Conservation (phyloP, 2,797 vertebrate genomes). For the Tympanoctomys barrerae region DNA sequence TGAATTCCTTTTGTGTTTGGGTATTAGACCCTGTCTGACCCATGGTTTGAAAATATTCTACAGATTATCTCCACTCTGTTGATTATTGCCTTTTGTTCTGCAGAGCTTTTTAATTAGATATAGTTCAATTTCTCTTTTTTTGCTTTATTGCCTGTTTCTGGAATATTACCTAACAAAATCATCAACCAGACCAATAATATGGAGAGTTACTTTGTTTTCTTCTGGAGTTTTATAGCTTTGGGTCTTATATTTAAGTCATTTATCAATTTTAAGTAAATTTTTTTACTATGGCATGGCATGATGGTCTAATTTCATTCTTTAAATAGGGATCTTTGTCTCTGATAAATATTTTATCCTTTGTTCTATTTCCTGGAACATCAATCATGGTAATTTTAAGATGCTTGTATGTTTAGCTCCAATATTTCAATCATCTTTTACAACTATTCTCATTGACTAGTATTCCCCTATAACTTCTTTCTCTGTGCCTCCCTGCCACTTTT, state of each 20-base stretch:
- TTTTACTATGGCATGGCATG: neutral
- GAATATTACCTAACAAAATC: neutral
- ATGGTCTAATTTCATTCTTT: neutral
- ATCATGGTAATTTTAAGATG: neutral
- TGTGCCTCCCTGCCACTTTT: neutral
- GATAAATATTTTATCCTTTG: neutral
- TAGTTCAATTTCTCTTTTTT: neutral
- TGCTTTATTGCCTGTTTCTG: neutral
- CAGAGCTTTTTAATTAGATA: neutral
- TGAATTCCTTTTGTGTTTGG: neutral
- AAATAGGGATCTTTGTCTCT: neutral
- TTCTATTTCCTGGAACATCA: neutral
- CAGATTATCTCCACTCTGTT: neutral
- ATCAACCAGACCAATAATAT: neutral
- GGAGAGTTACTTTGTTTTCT: neutral
- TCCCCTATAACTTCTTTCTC: neutral
- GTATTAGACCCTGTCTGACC: neutral
- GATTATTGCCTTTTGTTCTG: neutral
- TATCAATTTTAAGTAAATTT: neutral
- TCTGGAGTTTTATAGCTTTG: neutral
- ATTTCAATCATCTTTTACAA: neutral
- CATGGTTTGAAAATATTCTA: neutral
- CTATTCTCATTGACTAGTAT: neutral
- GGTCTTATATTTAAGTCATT: neutral
- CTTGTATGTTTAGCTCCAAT: neutral